These are phyloP conservation scores for Pyrocephalus nanus DNA, from an alignment of 2,797 vertebrate genomes.

Conservation along the genomic window DNA sequence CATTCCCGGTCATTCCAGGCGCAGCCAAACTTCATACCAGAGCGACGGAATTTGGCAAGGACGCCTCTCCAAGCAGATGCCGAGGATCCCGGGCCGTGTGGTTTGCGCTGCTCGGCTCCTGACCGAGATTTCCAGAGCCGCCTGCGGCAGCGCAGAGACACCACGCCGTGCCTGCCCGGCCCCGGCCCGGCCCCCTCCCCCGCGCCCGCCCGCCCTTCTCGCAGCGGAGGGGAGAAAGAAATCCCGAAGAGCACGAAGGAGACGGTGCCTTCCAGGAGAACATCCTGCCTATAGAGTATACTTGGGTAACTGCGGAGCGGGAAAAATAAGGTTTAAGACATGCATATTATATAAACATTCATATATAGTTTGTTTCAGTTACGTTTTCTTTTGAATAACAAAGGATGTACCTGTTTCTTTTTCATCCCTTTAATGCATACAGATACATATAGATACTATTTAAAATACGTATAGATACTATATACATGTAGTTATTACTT, in stretches of 20 bases:
- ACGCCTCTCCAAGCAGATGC: not conserved
- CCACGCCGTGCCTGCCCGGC: not conserved
- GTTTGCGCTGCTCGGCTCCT: not conserved
- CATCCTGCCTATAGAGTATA: not conserved
- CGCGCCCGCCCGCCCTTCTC: not conserved
- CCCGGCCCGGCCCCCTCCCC: not conserved
- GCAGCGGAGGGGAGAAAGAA: not conserved
- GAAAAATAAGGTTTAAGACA: not conserved
- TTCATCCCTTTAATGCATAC: not conserved
- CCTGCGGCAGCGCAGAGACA: not conserved
- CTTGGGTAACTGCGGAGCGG: not conserved
- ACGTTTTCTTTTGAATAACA: not conserved
- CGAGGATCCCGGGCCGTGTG: not conserved
- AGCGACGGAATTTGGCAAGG: constrained; percentile 7
- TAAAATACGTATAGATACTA: not conserved
- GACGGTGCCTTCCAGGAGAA: not conserved
- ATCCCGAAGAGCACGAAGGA: not conserved
- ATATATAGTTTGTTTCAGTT: not conserved
- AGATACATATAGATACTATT: not conserved
- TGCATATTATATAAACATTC: not conserved
- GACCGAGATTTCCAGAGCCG: not conserved
- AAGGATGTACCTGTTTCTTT: not conserved
- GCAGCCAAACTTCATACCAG: constrained; percentile 9
- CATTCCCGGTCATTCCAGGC: not conserved
- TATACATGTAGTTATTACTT: not conserved